A percentile compares a stretch with the other conserved stretches of the same genome.
Evolutionary conservation across 2,113 vertebrate genomes (phyloP).

Genomic region (Nettapus auritus): DNA sequence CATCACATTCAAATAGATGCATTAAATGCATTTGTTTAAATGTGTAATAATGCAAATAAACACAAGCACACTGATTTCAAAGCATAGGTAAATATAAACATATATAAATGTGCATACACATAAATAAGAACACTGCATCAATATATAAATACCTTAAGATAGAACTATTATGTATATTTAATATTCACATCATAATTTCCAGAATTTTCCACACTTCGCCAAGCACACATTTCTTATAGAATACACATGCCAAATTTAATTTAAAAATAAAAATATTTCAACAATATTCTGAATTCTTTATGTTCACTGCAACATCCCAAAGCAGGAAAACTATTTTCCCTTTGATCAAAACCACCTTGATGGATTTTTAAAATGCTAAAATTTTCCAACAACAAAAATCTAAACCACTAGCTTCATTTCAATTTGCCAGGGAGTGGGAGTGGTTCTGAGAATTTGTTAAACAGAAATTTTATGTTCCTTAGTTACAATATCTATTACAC

Average conservation of each 20-base stretch:
- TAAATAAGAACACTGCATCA: conserved; percentile 40
- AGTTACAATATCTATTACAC: background rate
- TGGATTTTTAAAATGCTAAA: background rate
- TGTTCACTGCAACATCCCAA: background rate
- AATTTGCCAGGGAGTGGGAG: background rate
- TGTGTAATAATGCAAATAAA: conserved; percentile 76
- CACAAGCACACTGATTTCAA: conserved; percentile 69
- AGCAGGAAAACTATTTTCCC: background rate
- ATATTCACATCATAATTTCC: conserved; percentile 36
- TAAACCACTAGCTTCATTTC: background rate
- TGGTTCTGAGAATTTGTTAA: background rate
- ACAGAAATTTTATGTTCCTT: background rate
- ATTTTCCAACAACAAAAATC: background rate
- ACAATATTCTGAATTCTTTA: background rate
- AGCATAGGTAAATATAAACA: conserved; percentile 59
- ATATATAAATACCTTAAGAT: conserved; percentile 14
- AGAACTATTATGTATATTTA: conserved; percentile 8
- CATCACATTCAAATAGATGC: conserved; percentile 77
- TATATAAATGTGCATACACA: conserved; percentile 58
- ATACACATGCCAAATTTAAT: background rate
- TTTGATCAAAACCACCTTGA: background rate
- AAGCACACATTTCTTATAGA: conserved; percentile 5
- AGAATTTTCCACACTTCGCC: conserved; percentile 39
- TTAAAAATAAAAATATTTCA: background rate
- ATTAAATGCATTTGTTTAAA: conserved; percentile 76